Base-by-base conservation (phyloP, 2,888 invertebrate species). In the Ectobius pallidus region DNA sequence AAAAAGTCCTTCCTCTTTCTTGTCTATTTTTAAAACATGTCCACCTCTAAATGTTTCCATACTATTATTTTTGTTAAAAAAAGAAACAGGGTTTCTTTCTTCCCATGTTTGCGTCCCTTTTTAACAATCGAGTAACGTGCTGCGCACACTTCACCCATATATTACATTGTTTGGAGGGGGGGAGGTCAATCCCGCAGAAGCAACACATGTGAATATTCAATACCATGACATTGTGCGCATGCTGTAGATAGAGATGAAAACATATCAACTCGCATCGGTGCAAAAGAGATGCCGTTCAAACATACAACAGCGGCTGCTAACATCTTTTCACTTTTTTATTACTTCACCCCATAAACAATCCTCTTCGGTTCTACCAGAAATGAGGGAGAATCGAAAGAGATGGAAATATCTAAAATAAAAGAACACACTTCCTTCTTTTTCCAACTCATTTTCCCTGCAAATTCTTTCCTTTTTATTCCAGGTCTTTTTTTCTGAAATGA, bases 71-170 rank as follows among this genome's bases (percentile, higher is more conserved):
- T 3, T 58, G 32, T 9, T 58, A n/a, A n/a, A 3, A 58, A 58
- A 58, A 58, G 7, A n/a, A 14, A 14, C 16, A 30, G 30, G 9
- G 20, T 9, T 22, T 9, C 7, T 25, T 11, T n/a, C 6, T 30
- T 30, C n/a, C 3, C 11, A 34, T 34, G 34, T 34, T 34, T 7
- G 7, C 20, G 20, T 52, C 16, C 9, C 25, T 22, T 22, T 22
- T 25, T 44, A 65, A 65, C 65, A 65, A 65, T 65, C 27, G 42
- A 63, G 14, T 14, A 39, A 42, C 63, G 42, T 30, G 58, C 27
- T n/a, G 18, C 25, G 65, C 65, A 65, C 65, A 65, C 65, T 22
- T 65, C 65, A n/a, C n/a, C 65, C 65, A 65, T 65, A 65, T 44
- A 42, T 65, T 65, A 65, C 20, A 11, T 34, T 7, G 34, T 6